These are phyloP conservation scores for Himalopsyche kuldschensis DNA, from an alignment of 2,888 invertebrate genomes.

Conservation along the genomic window DNA sequence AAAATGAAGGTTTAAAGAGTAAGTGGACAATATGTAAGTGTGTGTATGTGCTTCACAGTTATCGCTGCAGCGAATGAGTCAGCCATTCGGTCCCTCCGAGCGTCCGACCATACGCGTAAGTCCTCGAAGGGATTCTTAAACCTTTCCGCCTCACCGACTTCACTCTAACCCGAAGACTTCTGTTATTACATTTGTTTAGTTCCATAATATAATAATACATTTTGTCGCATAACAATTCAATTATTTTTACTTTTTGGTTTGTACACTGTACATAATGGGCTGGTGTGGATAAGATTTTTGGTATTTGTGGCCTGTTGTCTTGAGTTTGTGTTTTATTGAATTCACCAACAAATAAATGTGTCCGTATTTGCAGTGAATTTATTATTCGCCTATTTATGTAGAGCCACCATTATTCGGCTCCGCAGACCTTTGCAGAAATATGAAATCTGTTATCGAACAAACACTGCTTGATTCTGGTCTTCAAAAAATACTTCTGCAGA, in stretches of 20 bases:
- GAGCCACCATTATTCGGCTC: background rate
- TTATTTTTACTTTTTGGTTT: background rate
- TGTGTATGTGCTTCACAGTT: conserved; percentile 67
- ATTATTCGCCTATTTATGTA: background rate
- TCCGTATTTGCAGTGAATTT: background rate
- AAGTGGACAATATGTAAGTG: background rate
- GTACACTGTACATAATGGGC: background rate
- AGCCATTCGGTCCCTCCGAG: conserved; percentile 81
- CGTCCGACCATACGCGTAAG: conserved; percentile 81
- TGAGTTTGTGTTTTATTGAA: background rate
- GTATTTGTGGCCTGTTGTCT: background rate
- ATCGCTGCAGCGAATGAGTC: conserved; percentile 87
- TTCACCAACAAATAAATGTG: background rate
- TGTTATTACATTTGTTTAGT: background rate
- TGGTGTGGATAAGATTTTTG: background rate
- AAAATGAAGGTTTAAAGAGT: background rate
- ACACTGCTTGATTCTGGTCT: background rate
- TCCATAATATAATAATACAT: background rate
- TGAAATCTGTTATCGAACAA: background rate
- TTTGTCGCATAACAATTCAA: background rate
- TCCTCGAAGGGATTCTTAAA: conserved; percentile 43
- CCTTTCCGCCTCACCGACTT: conserved; percentile 1
- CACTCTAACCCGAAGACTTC: background rate
- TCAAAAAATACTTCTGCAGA: background rate
- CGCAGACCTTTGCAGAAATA: no score